phyloP scores from a whole-genome alignment of 2,888 invertebrate genomes.

The Troglohyphantes excavatus region DNA sequence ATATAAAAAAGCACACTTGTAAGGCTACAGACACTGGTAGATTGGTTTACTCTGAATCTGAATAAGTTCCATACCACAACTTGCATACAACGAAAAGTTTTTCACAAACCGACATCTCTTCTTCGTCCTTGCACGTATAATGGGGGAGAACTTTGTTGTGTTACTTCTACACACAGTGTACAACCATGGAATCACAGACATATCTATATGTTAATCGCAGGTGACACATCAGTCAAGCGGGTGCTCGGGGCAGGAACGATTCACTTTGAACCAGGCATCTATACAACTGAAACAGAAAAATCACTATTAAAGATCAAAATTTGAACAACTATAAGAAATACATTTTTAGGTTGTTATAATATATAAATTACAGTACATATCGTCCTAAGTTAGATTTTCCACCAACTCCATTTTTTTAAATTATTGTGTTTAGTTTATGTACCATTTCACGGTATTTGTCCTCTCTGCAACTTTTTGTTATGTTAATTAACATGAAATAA shows the following conservation, averaged over 20 bases:
- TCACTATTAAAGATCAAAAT: no score
- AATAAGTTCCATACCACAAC: no score
- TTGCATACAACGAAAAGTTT: slow-evolving; percentile 56
- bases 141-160: slow-evolving; percentile 26
- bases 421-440: no score
- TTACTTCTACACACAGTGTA: slow-evolving; percentile 65
- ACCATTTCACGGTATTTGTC: no score
- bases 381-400: no score
- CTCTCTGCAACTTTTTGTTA: no score
- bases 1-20: slow-evolving; percentile 69
- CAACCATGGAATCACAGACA: slow-evolving; percentile 77
- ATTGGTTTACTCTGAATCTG: slow-evolving; percentile 51
- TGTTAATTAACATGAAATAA: no score
- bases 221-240: slow-evolving; percentile 89
- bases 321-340: background rate
- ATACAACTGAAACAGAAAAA: slow-evolving; percentile 89
- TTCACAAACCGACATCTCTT: background rate
- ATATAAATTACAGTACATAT: no score
- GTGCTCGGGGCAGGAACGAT: slow-evolving; percentile 99
- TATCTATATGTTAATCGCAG: slow-evolving; percentile 67
- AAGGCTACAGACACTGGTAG: slow-evolving; percentile 66
- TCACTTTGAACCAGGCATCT: slow-evolving; percentile 99
- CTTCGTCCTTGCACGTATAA: slow-evolving; percentile 28
- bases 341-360: background rate
- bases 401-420: no score